Base-by-base conservation (phyloP, 2,113 vertebrate genomes). In the Plectropomus leopardus region DNA sequence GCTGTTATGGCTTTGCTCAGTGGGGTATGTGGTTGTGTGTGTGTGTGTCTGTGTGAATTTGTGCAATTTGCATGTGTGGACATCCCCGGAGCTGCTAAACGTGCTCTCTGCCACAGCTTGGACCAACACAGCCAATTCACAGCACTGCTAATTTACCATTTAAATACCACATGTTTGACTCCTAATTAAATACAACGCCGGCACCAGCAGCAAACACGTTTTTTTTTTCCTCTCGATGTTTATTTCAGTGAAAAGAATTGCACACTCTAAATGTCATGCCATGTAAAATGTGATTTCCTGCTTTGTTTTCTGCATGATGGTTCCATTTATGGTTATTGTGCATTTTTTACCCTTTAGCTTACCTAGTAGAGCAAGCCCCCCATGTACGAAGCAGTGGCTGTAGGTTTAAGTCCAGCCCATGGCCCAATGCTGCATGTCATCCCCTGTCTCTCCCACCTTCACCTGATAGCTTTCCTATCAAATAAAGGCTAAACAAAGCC, bases 91-190 rank as follows among this genome's bases (percentile, higher is more conserved):
- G 82, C 65, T 19, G 58, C 60, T 65, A 50, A 28, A 50, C 69
- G 14, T 72, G 67, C 48, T 64, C 72, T 30, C 67, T 17, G 48
- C 72, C 84, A 78, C 82, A 88, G 90, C 88, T 79, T 86, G 84
- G 85, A 84, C 86, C 72, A 81, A 48, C 82, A 50, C 42, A 58
- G 91, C 82, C 85, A 88, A 79, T 84, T 91, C 70, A 72, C 82
- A 84, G 80, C 71, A 32, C 21, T 0, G 55, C 88, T 91, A 90
- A 90, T 91, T 92, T 63, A 75, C 82, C 89, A 78, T 89, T 91
- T 86, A 89, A 89, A 89, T 59, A 84, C 76, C 91, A 91, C 86
- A 90, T 90, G 91, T 92, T 91, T 90, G 85, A 80, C 81, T 89
- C 71, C 82, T 92, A 92, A 92, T 93, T 92, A 90, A 90, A 87